Evolutionary conservation across 2,113 vertebrate genomes (phyloP).

Genomic region (Notechis scutatus): DNA sequence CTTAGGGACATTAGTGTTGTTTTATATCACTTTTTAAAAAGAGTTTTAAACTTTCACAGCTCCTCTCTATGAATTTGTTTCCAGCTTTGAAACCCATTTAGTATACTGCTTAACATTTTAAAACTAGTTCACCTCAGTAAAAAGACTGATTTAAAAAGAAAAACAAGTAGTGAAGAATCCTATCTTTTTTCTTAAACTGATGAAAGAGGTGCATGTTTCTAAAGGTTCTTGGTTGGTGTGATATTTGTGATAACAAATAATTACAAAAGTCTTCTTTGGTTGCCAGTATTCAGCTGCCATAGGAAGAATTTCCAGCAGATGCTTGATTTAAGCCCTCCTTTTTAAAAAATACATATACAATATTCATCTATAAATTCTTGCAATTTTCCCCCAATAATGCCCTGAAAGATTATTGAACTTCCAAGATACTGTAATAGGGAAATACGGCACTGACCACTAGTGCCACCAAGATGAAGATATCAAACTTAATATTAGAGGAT

Average conservation of each 20-base stretch:
- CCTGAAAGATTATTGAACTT: background rate
- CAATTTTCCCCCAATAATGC: background rate
- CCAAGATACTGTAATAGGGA: background rate
- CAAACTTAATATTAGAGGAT: background rate
- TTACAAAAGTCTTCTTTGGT: background rate
- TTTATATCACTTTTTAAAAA: constrained; percentile 10
- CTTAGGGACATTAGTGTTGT: background rate
- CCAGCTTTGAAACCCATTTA: background rate
- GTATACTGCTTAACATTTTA: background rate
- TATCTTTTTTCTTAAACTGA: background rate
- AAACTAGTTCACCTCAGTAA: background rate
- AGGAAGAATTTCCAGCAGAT: background rate
- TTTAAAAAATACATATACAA: background rate
- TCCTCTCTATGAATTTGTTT: background rate
- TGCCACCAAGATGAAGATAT: background rate
- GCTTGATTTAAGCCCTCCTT: background rate
- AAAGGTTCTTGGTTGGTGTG: background rate
- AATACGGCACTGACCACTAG: background rate
- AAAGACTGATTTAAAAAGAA: background rate
- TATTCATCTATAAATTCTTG: background rate
- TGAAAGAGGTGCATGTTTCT: background rate
- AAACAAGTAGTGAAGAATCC: background rate
- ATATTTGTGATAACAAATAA: background rate
- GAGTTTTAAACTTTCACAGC: background rate
- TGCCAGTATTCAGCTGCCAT: background rate